A percentile compares a stretch with the other conserved stretches of the same genome.
phyloP scores from a whole-genome alignment of 2,113 vertebrate species.

The Campylomormyrus tamandua region DNA sequence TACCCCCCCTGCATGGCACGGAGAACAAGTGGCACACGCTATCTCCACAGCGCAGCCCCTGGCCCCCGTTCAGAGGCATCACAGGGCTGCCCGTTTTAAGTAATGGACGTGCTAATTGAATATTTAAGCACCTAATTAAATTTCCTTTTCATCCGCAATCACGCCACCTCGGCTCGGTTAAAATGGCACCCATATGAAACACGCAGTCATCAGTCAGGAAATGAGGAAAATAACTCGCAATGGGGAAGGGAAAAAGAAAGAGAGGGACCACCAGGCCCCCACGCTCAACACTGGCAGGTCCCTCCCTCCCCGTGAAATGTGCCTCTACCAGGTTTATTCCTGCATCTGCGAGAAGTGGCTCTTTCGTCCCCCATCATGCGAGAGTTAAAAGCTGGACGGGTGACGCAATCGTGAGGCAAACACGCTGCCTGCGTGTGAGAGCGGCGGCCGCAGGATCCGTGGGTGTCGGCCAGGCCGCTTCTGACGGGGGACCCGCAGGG shows the following conservation, averaged over 20 bases:
- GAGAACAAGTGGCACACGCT: slow-evolving; percentile 15
- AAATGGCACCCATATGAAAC: slow-evolving; percentile 25
- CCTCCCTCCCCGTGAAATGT: background rate
- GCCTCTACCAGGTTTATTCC: background rate
- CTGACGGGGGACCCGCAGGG: background rate
- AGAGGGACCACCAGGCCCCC: background rate
- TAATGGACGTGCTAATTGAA: slow-evolving; percentile 40
- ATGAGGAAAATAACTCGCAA: background rate
- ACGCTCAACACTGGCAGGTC: background rate
- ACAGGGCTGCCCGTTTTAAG: slow-evolving; percentile 28
- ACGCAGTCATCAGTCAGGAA: slow-evolving; percentile 28
- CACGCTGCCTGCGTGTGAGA: background rate
- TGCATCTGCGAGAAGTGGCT: background rate
- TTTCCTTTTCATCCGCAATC: slow-evolving; percentile 26
- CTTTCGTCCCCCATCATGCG: background rate
- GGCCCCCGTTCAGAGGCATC: slow-evolving; percentile 27
- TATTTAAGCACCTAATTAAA: slow-evolving; percentile 44
- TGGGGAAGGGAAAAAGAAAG: background rate
- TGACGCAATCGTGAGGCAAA: background rate
- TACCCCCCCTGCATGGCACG: background rate
- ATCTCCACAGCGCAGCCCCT: slow-evolving; percentile 26
- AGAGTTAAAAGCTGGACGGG: background rate
- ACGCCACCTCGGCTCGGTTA: slow-evolving; percentile 14
- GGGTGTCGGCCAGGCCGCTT: background rate
- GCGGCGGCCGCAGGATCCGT: background rate